Evolutionary conservation across 2,888 invertebrate species (phyloP).

Genomic region (Monoplex corrugatus): DNA sequence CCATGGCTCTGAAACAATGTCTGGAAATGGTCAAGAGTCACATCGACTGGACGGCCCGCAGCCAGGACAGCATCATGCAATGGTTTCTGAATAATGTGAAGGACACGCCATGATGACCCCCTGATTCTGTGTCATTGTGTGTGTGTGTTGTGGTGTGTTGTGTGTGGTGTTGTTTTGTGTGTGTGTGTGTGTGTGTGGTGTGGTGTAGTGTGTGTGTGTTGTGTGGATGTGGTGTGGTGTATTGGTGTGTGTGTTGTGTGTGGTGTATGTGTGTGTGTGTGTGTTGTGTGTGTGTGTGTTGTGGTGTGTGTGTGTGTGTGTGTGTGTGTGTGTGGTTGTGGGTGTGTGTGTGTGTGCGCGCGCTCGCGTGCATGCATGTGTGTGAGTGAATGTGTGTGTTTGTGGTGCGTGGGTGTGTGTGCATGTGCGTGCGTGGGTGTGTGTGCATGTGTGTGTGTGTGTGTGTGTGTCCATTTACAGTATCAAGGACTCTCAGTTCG

Average conservation of each 20-base stretch:
- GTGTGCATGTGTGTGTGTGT: too few species aligned
- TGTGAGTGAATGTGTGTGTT: too few species aligned
- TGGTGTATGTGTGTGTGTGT: too few species aligned
- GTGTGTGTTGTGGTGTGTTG: neutral
- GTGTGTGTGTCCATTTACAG: too few species aligned
- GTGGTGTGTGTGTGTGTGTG: too few species aligned
- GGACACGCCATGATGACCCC: neutral
- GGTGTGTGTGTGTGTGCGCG: too few species aligned
- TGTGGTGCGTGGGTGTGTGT: too few species aligned
- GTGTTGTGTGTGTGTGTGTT: too few species aligned
- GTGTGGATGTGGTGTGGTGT: neutral
- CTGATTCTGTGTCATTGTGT: neutral
- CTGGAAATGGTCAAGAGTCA: constrained; percentile 80
- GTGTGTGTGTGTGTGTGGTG: neutral
- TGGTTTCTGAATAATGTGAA: constrained; percentile 66
- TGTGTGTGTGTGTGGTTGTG: too few species aligned
- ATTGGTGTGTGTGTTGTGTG: neutral
- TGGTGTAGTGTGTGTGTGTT: neutral
- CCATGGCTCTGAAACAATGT: constrained; percentile 75
- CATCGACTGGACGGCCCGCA: constrained; percentile 76
- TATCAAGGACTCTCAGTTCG: too few species aligned
- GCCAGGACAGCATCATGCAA: constrained; percentile 70
- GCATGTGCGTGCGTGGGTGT: too few species aligned
- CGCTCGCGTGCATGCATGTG: too few species aligned
- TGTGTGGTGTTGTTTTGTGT: neutral